A percentile compares a stretch with the other conserved stretches of the same genome.
phyloP scores from a whole-genome alignment of 2,113 vertebrate genomes.

The Blennius ocellaris region DNA sequence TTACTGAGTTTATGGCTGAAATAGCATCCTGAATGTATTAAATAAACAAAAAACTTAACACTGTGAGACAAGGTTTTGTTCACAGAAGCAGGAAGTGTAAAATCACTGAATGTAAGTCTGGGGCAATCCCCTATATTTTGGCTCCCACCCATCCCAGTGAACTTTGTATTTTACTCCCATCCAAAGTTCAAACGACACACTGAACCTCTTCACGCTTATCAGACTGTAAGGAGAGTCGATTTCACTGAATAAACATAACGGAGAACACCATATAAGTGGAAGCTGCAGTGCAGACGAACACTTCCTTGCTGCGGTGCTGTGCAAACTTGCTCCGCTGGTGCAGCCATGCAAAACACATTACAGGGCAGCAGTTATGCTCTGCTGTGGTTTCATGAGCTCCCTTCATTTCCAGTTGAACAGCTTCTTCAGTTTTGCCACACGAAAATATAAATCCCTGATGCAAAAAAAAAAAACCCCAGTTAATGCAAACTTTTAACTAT shows the following conservation, averaged over 20 bases:
- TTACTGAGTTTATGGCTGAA: not conserved
- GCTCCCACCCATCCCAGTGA: not conserved
- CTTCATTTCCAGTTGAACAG: slow-evolving; percentile 20
- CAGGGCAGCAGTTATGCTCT: slow-evolving; percentile 28
- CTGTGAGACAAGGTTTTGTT: slow-evolving; percentile 28
- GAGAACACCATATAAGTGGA: slow-evolving; percentile 18
- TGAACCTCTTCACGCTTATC: not conserved
- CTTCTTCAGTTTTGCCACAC: slow-evolving; percentile 6
- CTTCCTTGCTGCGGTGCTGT: slow-evolving; percentile 54
- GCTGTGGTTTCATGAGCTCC: slow-evolving; percentile 56
- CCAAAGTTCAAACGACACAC: slow-evolving; percentile 25
- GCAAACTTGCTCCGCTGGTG: slow-evolving; percentile 48
- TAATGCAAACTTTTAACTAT: slow-evolving; percentile 1
- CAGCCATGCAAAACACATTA: slow-evolving; percentile 36
- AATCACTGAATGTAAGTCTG: slow-evolving; percentile 9
- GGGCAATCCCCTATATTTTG: slow-evolving; percentile 36
- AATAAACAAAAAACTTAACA: slow-evolving; percentile 7
- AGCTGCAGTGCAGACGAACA: slow-evolving; percentile 24
- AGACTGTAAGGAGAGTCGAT: not conserved
- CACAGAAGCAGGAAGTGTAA: slow-evolving; percentile 33
- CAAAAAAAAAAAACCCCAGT: not conserved
- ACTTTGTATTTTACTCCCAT: slow-evolving; percentile 44
- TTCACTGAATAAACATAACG: not conserved
- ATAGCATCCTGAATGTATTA: not conserved
- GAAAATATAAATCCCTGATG: not conserved